These are phyloP conservation scores for Hassar affinis DNA, from an alignment of 2,113 vertebrate genomes.

Conservation along the genomic window DNA sequence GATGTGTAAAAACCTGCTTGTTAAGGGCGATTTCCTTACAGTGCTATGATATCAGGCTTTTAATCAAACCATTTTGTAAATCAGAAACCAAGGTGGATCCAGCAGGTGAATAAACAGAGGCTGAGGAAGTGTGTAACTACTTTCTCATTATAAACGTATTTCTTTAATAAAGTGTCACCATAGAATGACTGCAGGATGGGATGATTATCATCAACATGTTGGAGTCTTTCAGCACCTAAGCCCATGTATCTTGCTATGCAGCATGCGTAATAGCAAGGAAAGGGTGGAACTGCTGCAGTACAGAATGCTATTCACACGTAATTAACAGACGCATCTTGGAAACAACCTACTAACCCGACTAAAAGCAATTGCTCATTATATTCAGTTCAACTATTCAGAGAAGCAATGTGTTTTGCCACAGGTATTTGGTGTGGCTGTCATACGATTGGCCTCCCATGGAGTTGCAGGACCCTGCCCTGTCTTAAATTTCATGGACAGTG, in stretches of 20 bases:
- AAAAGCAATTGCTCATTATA: not conserved
- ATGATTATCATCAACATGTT: not conserved
- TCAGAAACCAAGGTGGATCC: not conserved
- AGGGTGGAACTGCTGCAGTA: not conserved
- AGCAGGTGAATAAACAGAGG: not conserved
- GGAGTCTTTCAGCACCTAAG: not conserved
- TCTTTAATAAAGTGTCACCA: not conserved
- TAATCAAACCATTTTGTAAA: not conserved
- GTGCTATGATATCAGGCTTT: no score
- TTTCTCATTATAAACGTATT: not conserved
- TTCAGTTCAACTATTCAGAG: not conserved
- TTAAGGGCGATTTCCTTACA: no score
- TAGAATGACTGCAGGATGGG: not conserved
- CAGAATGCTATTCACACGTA: not conserved
- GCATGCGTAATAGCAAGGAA: not conserved
- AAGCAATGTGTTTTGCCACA: conserved; percentile 9
- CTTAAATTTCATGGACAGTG: not conserved
- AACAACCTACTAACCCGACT: not conserved
- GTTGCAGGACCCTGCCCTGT: conserved; percentile 12
- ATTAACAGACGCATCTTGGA: not conserved
- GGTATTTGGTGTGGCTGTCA: conserved; percentile 49
- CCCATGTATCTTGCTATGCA: no score
- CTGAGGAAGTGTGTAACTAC: not conserved
- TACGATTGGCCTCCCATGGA: conserved; percentile 25
- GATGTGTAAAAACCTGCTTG: no score